Evolutionary conservation across 1,140 invertebrate genomes (phyloP), one percentile per base, ranked within the genome.

Genomic region (Asbolus verrucosus): DNA sequence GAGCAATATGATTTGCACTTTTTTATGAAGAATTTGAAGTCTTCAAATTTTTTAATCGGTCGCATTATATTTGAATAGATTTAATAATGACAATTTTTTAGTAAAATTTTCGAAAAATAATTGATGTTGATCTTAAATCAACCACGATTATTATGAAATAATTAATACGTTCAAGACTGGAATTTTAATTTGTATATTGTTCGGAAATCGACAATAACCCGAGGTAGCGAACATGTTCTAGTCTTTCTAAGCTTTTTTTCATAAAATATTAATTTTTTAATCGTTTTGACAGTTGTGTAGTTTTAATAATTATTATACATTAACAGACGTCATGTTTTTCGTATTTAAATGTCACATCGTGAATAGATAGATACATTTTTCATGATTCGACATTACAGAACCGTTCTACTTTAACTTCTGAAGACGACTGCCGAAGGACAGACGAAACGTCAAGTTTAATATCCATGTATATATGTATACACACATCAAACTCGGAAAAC

Each of bases 331-430:
- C 46, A 54, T 54, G 46, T 54, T 54, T 54, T 54, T 54, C 46
- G 27, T 27, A 24, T 54, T 24, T 30, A 54, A 54, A 27, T 54
- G 46, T 54, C 46, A 54, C 46, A 54, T 13, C 19, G n/a, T 14
- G 8, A 16, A 46, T 46, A 46, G 46, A 24, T 54, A 54, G 46
- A 54, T 54, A 27, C 21, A 54, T 54, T 54, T 54, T 54, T 54
- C 46, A 54, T 36, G 2, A 36, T 11, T 6, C 11, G 33, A 6
- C 11, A 36, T 2, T 6, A 36, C 33, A 36, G 11, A 36, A 36
- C 18, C 18, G 46, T 54, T 54, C 46, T 54, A 54, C 46, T 54
- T 54, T 54, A 46, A 54, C 46, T 54, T 54, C 46, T 21, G 46
- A 54, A 54, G 46, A 54, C 24, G 46, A 54, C 2, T 8, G 46